A percentile compares a stretch with the other conserved stretches of the same genome.
Conservation (phyloP, 2,113 vertebrate genomes). For the Apaloderma vittatum region DNA sequence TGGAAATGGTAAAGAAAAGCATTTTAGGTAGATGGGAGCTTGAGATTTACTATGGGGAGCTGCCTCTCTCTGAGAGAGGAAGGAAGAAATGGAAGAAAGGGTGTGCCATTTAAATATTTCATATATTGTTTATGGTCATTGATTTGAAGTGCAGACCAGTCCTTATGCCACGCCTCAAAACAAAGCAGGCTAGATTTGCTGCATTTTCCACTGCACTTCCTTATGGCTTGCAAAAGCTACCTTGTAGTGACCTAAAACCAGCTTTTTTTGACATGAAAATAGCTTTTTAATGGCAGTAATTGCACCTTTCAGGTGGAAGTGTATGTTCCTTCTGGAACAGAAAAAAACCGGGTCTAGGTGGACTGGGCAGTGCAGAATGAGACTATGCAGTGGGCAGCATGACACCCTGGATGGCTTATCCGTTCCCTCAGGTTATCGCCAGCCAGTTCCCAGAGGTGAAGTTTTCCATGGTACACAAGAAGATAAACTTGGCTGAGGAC, state of each 20-base stretch:
- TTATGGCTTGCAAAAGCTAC: background rate
- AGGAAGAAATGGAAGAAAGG: background rate
- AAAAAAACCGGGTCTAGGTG: background rate
- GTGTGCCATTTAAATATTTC: background rate
- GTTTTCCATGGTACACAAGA: slow-evolving; percentile 99
- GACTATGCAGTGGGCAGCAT: background rate
- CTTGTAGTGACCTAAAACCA: background rate
- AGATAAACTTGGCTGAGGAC: slow-evolving; percentile 97
- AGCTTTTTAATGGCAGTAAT: background rate
- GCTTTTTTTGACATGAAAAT: background rate
- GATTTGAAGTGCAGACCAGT: background rate
- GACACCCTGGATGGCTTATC: background rate
- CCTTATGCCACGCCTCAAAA: background rate
- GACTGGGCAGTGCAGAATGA: background rate
- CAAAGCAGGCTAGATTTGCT: background rate
- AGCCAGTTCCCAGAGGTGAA: slow-evolving; percentile 91
- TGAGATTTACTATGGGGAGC: background rate
- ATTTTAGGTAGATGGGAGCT: background rate
- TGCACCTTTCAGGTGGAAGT: background rate
- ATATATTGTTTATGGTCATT: background rate
- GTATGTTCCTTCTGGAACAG: background rate
- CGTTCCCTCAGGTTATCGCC: slow-evolving; percentile 80
- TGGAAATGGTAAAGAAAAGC: slow-evolving; percentile 85
- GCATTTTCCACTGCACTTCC: background rate
- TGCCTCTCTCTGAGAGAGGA: background rate